Evolutionary conservation across 2,888 invertebrate genomes (phyloP), one percentile per base, ranked within the genome.

Genomic region (Noctua janthina): DNA sequence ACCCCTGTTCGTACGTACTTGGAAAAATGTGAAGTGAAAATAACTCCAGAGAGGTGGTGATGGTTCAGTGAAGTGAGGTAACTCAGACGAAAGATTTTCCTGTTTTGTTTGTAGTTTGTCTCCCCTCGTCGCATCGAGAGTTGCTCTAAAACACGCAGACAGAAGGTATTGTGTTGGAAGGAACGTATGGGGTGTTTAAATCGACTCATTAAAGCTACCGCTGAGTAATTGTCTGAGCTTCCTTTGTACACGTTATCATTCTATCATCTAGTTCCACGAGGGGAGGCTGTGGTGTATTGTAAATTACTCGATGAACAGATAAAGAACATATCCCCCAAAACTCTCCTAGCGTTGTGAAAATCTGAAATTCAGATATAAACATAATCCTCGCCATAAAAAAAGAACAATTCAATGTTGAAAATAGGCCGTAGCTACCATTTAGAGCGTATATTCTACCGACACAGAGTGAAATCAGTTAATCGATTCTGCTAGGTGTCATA

Each of bases 41-140:
- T 68, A 79, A 82, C 17, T 35, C 78, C 69, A 54, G 86, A 86
- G 83, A 85, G 84, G 88, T 86, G 83, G 85, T 89, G 89, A 87
- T 79, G 89, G 89, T 88, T 86, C 82, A 85, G 79, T 91, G 89
- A 92, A 92, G 92, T 91, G 91, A 93, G 93, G 94, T 94, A 94
- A 94, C 92, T 92, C 93, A 92, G 92, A 94, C 94, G 94, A 93
- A 92, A 92, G 93, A 92, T 94, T 95, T 94, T 92, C 94, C 92
- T 92, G 95, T 95, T 95, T 94, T 94, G 95, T 95, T 94, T 93
- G 92, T 92, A 93, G 92, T 92, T 87, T 92, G 92, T 94, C 93
- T 94, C 95, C 95, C 95, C 95, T 90, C 83, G 78, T 93, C 90
- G 89, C 92, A 92, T 93, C 92, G 93, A 94, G 94, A 93, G 93